Percentiles rank a stretch among this genome's conserved stretches.
These are phyloP conservation scores for Galerucella pusilla DNA, from an alignment of 2,888 invertebrate species.

Conservation along the genomic window DNA sequence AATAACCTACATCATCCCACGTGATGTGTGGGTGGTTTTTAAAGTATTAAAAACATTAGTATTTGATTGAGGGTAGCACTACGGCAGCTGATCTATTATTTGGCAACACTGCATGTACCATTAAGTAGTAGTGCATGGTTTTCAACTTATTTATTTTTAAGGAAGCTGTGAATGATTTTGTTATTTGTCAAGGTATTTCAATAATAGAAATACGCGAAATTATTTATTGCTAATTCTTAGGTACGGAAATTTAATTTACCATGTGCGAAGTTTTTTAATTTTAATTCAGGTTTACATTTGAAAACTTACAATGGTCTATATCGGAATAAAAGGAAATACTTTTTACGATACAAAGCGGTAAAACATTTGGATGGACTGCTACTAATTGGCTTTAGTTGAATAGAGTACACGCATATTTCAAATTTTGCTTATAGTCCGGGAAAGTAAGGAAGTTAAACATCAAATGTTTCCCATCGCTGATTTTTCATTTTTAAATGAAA, in stretches of 20 bases:
- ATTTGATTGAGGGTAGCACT: slow-evolving; percentile 46
- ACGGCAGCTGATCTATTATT: slow-evolving; percentile 21
- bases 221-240: neutral
- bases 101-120: slow-evolving; percentile 14
- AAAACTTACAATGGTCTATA: too few relatives aligned
- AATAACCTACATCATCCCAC: slow-evolving; percentile 52
- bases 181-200: neutral
- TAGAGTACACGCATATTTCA: too few relatives aligned
- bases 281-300: too few relatives aligned
- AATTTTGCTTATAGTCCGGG: too few relatives aligned
- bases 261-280: neutral
- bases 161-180: neutral
- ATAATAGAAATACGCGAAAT: neutral
- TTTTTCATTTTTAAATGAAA: too few relatives aligned
- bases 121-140: slow-evolving; percentile 15
- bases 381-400: neutral
- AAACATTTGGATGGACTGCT: too few relatives aligned
- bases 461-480: too few relatives aligned
- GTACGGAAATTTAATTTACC: neutral
- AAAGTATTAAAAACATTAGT: slow-evolving; percentile 40
- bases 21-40: slow-evolving; percentile 44
- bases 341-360: too few relatives aligned
- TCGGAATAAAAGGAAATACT: too few relatives aligned
- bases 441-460: too few relatives aligned
- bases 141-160: neutral